Percentiles rank a stretch among this genome's conserved stretches.
Evolutionary conservation across 2,113 vertebrate species (phyloP).

Genomic region (Tachycineta bicolor): DNA sequence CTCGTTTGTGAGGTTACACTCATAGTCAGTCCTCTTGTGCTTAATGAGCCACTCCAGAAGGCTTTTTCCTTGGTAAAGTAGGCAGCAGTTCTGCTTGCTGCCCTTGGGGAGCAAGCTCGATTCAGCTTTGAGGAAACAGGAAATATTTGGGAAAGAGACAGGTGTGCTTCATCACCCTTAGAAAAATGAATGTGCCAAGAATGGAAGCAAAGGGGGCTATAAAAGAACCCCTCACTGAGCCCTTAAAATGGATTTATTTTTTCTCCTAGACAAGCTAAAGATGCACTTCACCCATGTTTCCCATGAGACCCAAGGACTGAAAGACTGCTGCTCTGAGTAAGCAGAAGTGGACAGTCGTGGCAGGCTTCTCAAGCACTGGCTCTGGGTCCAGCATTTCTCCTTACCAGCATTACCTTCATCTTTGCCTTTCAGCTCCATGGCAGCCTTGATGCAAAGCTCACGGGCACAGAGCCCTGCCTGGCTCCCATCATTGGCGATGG

Average conservation of each 20-base stretch:
- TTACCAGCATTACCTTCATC: slow-evolving; percentile 72
- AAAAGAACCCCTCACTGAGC: no score
- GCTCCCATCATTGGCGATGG: slow-evolving; percentile 63
- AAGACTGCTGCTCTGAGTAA: not conserved
- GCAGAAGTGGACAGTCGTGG: not conserved
- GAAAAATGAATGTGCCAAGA: no score
- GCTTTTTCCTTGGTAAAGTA: no score
- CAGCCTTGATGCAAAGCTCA: slow-evolving; percentile 62
- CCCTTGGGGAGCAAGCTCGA: no score
- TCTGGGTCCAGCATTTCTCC: not conserved
- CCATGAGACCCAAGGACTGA: not conserved
- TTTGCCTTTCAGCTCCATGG: slow-evolving; percentile 44
- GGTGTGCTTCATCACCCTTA: no score
- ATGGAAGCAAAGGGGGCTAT: no score
- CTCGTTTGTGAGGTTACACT: not conserved
- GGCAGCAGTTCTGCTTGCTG: no score
- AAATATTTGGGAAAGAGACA: no score
- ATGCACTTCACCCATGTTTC: not conserved
- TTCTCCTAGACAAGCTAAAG: no score
- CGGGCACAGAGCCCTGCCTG: not conserved
- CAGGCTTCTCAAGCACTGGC: not conserved
- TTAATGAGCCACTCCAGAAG: not conserved
- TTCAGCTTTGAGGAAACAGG: no score
- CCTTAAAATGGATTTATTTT: no score
- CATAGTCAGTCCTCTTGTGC: not conserved